Base-by-base conservation (phyloP, 1,140 invertebrate species). In the Camponotus floridanus region DNA sequence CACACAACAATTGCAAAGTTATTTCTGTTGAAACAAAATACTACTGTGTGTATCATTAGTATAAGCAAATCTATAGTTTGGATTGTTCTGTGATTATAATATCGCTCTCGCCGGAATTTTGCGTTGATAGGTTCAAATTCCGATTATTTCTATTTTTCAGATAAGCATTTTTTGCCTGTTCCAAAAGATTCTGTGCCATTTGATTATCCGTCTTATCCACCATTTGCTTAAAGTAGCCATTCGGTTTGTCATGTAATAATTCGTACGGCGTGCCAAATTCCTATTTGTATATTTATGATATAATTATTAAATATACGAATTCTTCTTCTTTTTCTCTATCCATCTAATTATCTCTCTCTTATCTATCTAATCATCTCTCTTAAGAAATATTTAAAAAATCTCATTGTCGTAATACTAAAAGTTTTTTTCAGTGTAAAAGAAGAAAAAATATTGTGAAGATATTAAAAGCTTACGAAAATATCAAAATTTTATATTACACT, bases 201-300 rank as follows among this genome's bases (percentile, higher is more conserved):
- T 31, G 3, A 8, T 64, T 65, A 2, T 88, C 90, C 0, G 90
- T 87, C 21, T 92, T 89, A 2, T 90, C 55, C 0, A 92, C 87
- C 93, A 94, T 93, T 65, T 87, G 59, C 1, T 88, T 36, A 57
- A 94, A 93, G 0, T 86, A 65, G 0, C 93, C 88, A 0, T 86
- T 57, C 0, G 90, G 83, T 15, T 88, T 90, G 13, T 90, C 11
- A 2, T 61, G 55, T 0, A 98, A 92, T 57, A 98, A 91, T 15
- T 93, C 91, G 31, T 92, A 84, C 0, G 97, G 97, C 4, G 94
- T 89, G 81, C 96, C 96, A 87, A 96, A 96, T 92, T 97, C 92
- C 92, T 93, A 13, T 84, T 57, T 11, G 0, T 1, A 11, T 45
- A 33, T 11, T 26, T 26, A 26, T 26, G 26, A 26, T 26, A 26